Base-by-base conservation (phyloP, 1,140 invertebrate genomes). In the Drosophila repleta region DNA sequence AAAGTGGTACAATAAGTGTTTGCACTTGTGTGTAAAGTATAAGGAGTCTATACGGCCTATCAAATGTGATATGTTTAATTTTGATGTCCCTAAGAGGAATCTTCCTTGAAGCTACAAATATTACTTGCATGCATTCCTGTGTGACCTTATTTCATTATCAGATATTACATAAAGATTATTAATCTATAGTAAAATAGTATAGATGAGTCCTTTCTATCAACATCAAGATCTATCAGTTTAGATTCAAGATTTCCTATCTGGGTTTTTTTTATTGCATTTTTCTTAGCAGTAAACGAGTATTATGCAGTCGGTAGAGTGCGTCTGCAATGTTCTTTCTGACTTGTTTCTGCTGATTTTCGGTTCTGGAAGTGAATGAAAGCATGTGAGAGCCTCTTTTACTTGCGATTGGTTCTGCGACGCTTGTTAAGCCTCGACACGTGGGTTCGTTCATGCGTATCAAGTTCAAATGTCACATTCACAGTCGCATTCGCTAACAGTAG, bases 361-460 rank as follows among this genome's bases (percentile, higher is more conserved):
- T 51, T 64, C 32, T 53, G 49, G 15, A 17, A 29, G 43, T 64
- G 43, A 6, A 63, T 49, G 41, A 46, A 45, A 46, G 17, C 37
- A 35, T 43, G 61, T 17, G 10, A 57, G 24, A 57, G 55, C 39
- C 39, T 20, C 55, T 37, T 48, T 13, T 17, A 51, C 32, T 49
- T 43, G 53, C 8, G 21, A 65, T 39, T 41, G 32, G 51, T 29
- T 45, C 45, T 15, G 20, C 7, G 15, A 6, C 45, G 45, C 61
- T 66, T 65, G 62, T 58, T 58, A 65, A 58, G 68, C 61, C 24
- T 35, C 43, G 62, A 66, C 62, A 66, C 68, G 68, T 71, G 62
- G 43, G 62, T 26, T 56, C 46, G 46, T 37, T 65, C 53, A 66
- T 56, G 62, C 53, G 68, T 45, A 45, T 46, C 46, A 46, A 71